phyloP scores from a whole-genome alignment of 2,888 invertebrate genomes.

The Drosophila testacea region DNA sequence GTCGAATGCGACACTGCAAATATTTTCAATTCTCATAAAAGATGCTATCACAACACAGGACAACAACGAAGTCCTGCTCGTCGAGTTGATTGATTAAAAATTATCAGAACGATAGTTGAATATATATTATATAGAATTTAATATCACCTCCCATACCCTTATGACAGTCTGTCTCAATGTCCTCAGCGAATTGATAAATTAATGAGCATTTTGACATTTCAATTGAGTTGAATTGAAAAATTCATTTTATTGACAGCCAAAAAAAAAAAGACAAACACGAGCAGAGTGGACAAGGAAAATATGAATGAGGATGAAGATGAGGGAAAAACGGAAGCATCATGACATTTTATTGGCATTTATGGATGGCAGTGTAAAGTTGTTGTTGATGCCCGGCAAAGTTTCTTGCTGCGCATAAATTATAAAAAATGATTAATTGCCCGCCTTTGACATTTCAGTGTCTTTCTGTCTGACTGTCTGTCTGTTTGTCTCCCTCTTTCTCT shows the following conservation, averaged over 20 bases:
- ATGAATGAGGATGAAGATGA: too few species aligned
- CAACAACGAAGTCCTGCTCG: background rate
- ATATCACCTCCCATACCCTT: background rate
- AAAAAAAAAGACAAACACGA: slow-evolving; percentile 22
- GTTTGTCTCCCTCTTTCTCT: background rate
- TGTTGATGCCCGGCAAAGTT: slow-evolving; percentile 44
- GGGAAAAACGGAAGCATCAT: slow-evolving; percentile 22
- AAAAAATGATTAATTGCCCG: slow-evolving; percentile 70
- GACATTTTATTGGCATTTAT: slow-evolving; percentile 65
- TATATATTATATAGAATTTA: slow-evolving; percentile 20
- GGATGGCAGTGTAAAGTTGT: slow-evolving; percentile 47
- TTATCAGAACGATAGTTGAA: slow-evolving; percentile 14
- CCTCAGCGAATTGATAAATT: slow-evolving; percentile 66
- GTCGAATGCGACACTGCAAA: slow-evolving; percentile 27
- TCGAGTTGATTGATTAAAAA: slow-evolving; percentile 30
- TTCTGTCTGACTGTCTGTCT: slow-evolving; percentile 6
- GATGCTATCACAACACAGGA: slow-evolving; percentile 20
- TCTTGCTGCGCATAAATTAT: slow-evolving; percentile 64
- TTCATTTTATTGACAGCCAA: slow-evolving; percentile 61
- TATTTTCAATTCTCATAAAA: slow-evolving; percentile 42
- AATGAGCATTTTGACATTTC: slow-evolving; percentile 71
- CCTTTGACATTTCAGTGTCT: slow-evolving; percentile 47
- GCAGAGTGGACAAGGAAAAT: background rate
- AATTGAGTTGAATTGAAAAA: slow-evolving; percentile 68
- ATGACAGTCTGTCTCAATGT: background rate